Percentiles rank a stretch among this genome's conserved stretches.
Conservation (phyloP, 2,113 vertebrate genomes). For the Cervus canadensis region DNA sequence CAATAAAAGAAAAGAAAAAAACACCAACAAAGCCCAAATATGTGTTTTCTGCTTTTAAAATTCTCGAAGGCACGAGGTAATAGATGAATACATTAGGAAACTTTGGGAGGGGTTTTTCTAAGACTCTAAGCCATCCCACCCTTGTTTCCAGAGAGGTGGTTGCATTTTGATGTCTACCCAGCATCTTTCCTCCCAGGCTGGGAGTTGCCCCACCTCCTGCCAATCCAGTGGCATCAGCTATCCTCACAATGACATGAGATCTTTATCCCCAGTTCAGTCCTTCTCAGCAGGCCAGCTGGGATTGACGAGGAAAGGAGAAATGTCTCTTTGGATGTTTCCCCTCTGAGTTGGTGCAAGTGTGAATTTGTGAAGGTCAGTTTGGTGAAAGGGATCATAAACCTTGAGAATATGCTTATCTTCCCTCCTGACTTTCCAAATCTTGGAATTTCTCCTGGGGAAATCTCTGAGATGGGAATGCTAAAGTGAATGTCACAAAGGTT, state of each 20-base stretch:
- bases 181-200: not conserved
- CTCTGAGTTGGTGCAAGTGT: not conserved
- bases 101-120: not conserved
- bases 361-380: not conserved
- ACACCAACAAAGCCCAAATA: not conserved
- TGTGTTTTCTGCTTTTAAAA: not conserved
- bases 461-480: not conserved
- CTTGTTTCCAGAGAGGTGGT: not conserved
- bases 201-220: not conserved
- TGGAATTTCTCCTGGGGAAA: not conserved
- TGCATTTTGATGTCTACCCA: not conserved
- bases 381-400: not conserved
- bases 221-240: not conserved
- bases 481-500: not conserved
- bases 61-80: not conserved
- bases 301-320: not conserved
- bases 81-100: not conserved
- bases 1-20: not conserved
- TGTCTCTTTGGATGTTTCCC: not conserved
- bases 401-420: not conserved
- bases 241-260: not conserved
- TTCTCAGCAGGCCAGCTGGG: not conserved
- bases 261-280: slow-evolving; percentile 1
- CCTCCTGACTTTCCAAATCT: not conserved
- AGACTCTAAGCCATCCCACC: not conserved